Percentiles rank a stretch among this genome's conserved stretches.
Conservation (phyloP, 2,888 invertebrate genomes). For the Allolobophora icterica region DNA sequence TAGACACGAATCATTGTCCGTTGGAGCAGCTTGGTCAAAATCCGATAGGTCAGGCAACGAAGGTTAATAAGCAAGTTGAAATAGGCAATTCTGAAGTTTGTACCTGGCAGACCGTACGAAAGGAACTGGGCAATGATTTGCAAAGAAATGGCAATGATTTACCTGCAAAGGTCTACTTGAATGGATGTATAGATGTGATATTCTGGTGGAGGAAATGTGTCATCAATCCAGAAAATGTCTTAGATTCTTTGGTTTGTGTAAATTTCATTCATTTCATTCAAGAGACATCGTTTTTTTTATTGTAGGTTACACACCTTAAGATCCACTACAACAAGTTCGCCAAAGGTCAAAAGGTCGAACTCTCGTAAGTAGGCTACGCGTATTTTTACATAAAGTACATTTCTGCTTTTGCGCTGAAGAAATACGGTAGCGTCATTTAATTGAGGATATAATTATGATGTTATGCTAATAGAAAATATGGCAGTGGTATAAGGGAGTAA, state of each 20-base stretch:
- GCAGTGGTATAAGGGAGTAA: neutral
- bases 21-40: too few relatives aligned
- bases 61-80: too few relatives aligned
- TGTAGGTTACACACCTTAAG: slow-evolving; percentile 9
- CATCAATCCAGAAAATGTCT: neutral
- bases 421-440: neutral
- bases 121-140: too few relatives aligned
- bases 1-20: too few relatives aligned
- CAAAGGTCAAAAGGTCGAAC: slow-evolving; percentile 21
- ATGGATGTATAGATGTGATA: too few relatives aligned
- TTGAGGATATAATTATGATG: too few relatives aligned
- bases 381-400: neutral
- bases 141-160: too few relatives aligned
- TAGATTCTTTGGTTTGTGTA: neutral
- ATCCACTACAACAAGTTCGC: slow-evolving; percentile 19
- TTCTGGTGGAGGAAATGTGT: neutral
- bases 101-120: too few relatives aligned
- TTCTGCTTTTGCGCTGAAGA: neutral
- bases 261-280: neutral
- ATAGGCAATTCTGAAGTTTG: too few relatives aligned
- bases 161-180: neutral
- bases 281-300: neutral
- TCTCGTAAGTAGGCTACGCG: neutral
- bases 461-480: too few relatives aligned
- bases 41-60: too few relatives aligned